These are phyloP conservation scores for Luffia ferchaultella DNA, from an alignment of 2,888 invertebrate genomes.

Conservation along the genomic window DNA sequence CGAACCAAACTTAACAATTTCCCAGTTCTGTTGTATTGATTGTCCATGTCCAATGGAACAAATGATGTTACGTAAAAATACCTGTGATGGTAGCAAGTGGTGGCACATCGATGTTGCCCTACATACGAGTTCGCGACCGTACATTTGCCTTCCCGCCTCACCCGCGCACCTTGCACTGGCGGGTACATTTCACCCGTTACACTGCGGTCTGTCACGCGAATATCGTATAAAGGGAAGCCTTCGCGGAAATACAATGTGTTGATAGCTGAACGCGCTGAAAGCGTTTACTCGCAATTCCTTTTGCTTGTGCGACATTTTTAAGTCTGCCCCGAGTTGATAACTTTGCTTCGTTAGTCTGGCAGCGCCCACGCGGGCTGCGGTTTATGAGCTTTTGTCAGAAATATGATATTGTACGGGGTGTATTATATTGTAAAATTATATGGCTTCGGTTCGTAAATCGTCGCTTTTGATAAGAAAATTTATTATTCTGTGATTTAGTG, in stretches of 20 bases:
- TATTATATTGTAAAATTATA: background rate
- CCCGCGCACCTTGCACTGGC: background rate
- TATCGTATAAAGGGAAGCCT: constrained; percentile 25
- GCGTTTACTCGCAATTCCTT: constrained; percentile 26
- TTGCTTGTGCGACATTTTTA: background rate
- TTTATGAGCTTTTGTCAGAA: background rate
- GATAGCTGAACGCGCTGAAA: constrained; percentile 29
- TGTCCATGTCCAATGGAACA: too few relatives aligned
- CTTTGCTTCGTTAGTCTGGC: background rate
- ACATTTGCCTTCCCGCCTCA: background rate
- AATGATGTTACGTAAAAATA: too few relatives aligned
- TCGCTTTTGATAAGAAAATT: too few relatives aligned
- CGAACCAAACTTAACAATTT: too few relatives aligned
- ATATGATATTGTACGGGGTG: background rate
- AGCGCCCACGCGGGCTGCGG: background rate
- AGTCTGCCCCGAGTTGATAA: too few relatives aligned
- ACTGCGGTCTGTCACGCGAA: constrained; percentile 30
- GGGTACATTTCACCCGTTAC: constrained; percentile 7
- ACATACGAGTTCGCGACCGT: too few relatives aligned
- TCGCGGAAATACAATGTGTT: constrained; percentile 30
- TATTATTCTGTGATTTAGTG: background rate
- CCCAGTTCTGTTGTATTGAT: too few relatives aligned
- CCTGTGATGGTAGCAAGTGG: too few relatives aligned
- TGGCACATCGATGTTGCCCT: too few relatives aligned
- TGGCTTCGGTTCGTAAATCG: background rate